phyloP scores from a whole-genome alignment of 2,797 vertebrate species.

The Sebastes taczanowskii region DNA sequence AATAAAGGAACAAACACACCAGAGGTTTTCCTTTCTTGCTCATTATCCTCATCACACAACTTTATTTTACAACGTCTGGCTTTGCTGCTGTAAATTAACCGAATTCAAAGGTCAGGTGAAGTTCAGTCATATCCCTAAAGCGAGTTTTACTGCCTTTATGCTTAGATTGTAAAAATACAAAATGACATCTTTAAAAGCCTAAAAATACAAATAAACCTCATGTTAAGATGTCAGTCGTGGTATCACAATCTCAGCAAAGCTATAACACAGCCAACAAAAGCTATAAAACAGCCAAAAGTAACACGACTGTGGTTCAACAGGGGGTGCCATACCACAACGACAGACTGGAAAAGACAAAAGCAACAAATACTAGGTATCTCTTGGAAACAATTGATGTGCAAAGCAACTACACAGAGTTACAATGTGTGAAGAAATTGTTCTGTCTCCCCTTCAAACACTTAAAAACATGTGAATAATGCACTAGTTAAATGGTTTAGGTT shows the following conservation, averaged over 20 bases:
- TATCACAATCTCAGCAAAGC: slow-evolving; percentile 4
- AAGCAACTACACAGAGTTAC: neutral
- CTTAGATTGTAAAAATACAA: neutral
- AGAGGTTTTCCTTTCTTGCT: slow-evolving; percentile 14
- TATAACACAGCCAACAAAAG: neutral
- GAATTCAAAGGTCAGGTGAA: slow-evolving; percentile 7
- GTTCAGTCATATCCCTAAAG: slow-evolving; percentile 1
- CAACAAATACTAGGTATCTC: neutral
- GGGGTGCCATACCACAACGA: slow-evolving; percentile 45
- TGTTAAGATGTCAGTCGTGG: neutral
- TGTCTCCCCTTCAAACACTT: neutral
- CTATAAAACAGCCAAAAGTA: slow-evolving; percentile 19
- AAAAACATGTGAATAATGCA: neutral
- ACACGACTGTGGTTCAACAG: slow-evolving; percentile 36
- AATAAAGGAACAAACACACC: slow-evolving; percentile 35
- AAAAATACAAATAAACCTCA: neutral
- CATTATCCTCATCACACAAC: neutral
- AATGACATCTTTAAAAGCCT: neutral
- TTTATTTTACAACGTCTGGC: slow-evolving; percentile 9
- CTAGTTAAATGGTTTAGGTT: neutral
- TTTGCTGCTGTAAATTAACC: slow-evolving; percentile 11
- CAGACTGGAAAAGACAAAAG: slow-evolving; percentile 1
- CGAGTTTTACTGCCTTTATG: neutral
- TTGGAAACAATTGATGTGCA: neutral
- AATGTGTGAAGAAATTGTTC: neutral